Percentiles rank a stretch among this genome's conserved stretches.
These are phyloP conservation scores for Rhynchophorus ferrugineus DNA, from an alignment of 1,140 invertebrate species.

Conservation along the genomic window DNA sequence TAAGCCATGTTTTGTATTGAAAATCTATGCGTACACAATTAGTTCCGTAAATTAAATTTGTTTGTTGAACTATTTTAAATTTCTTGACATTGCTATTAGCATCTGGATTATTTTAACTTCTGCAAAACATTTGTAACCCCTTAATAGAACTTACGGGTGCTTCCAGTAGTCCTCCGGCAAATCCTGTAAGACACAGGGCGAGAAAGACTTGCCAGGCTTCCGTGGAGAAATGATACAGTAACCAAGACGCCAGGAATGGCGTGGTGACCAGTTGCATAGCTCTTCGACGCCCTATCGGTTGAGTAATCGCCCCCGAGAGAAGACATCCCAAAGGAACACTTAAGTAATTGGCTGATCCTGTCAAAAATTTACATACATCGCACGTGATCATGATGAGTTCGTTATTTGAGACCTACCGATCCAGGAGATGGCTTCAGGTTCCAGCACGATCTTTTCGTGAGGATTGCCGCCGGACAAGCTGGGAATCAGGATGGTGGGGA, in stretches of 20 bases:
- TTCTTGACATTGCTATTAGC: too few species aligned
- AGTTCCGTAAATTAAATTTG: too few species aligned
- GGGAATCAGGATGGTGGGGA: constrained; percentile 68
- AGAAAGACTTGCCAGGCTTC: constrained; percentile 54
- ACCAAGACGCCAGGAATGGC: constrained; percentile 64
- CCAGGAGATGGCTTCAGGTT: constrained; percentile 63
- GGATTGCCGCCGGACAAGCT: constrained; percentile 47
- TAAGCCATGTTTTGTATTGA: too few species aligned
- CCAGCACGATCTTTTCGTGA: constrained; percentile 48
- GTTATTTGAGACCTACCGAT: constrained; percentile 40
- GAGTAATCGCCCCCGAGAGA: constrained; percentile 59
- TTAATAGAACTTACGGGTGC: constrained; percentile 65
- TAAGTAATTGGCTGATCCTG: constrained; percentile 70
- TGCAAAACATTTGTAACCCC: too few species aligned
- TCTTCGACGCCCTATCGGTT: constrained; percentile 57
- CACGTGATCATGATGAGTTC: too few species aligned
- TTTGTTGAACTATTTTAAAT: too few species aligned
- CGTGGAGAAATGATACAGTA: constrained; percentile 57
- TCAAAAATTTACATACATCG: constrained; percentile 1
- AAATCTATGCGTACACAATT: too few species aligned
- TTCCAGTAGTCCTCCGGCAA: constrained; percentile 66
- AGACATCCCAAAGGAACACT: constrained; percentile 67
- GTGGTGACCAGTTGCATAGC: constrained; percentile 66
- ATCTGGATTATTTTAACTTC: too few species aligned
- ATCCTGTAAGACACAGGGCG: constrained; percentile 57